phyloP scores from a whole-genome alignment of 2,797 vertebrate genomes.

The Lagodon rhomboides region DNA sequence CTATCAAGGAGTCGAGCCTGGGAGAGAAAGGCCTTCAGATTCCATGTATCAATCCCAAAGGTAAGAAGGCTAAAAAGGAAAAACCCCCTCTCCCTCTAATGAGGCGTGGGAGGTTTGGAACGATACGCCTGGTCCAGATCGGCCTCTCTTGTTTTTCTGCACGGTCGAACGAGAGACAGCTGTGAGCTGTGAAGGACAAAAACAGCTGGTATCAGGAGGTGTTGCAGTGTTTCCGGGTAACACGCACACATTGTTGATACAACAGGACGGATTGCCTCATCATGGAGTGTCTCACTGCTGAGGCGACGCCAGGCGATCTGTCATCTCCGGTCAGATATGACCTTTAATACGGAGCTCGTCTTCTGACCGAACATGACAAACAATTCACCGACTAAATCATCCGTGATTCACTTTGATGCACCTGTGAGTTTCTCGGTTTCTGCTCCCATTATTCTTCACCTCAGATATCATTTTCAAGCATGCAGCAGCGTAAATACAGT shows the following conservation, averaged over 20 bases:
- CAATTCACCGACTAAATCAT: not conserved
- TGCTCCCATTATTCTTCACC: not conserved
- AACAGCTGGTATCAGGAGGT: slow-evolving; percentile 78
- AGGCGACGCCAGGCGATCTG: not conserved
- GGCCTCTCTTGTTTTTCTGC: slow-evolving; percentile 21
- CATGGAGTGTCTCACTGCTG: slow-evolving; percentile 6
- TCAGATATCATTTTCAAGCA: slow-evolving; percentile 19
- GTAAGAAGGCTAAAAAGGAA: slow-evolving; percentile 45
- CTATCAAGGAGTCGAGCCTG: slow-evolving; percentile 20
- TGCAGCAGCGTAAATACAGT: slow-evolving; percentile 12
- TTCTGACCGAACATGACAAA: not conserved
- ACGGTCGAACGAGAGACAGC: slow-evolving; percentile 45
- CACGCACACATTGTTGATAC: slow-evolving; percentile 46
- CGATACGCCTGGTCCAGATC: slow-evolving; percentile 11
- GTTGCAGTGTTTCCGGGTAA: slow-evolving; percentile 59
- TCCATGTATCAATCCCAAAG: slow-evolving; percentile 49
- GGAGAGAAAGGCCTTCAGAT: slow-evolving; percentile 14
- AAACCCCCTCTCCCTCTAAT: slow-evolving; percentile 39
- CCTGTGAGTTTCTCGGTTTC: not conserved
- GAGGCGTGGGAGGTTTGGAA: slow-evolving; percentile 54
- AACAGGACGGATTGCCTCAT: slow-evolving; percentile 62
- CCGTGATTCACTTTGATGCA: not conserved
- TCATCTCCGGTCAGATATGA: not conserved
- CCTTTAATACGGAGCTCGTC: not conserved
- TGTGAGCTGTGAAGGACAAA: slow-evolving; percentile 71